Percentiles rank a stretch among this genome's conserved stretches.
These are phyloP conservation scores for Lates japonicus DNA, from an alignment of 2,797 vertebrate genomes.

Conservation along the genomic window DNA sequence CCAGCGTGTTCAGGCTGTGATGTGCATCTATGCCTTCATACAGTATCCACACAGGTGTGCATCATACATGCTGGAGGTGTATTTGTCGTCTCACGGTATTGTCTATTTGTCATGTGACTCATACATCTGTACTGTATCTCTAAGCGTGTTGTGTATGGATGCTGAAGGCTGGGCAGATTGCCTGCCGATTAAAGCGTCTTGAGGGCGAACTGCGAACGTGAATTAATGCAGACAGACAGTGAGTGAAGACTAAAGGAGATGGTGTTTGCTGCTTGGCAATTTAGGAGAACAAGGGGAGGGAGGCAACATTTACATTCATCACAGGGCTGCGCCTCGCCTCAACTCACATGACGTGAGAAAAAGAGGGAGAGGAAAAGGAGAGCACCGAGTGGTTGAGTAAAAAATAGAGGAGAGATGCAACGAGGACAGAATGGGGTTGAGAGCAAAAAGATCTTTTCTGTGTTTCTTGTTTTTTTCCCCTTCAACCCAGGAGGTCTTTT, in stretches of 20 bases:
- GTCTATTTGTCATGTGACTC: slow-evolving; percentile 64
- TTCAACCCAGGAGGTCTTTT: slow-evolving; percentile 46
- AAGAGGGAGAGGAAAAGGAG: slow-evolving; percentile 38
- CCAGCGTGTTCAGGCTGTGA: slow-evolving; percentile 16
- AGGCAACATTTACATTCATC: slow-evolving; percentile 82
- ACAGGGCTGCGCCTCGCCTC: slow-evolving; percentile 69
- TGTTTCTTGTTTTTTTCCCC: slow-evolving; percentile 46
- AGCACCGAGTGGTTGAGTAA: slow-evolving; percentile 45
- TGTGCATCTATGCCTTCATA: background rate
- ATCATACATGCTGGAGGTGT: slow-evolving; percentile 49
- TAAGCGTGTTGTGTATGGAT: slow-evolving; percentile 47
- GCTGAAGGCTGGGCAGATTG: slow-evolving; percentile 52
- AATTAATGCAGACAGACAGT: slow-evolving; percentile 66
- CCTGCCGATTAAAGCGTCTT: slow-evolving; percentile 25
- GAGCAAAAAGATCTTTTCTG: slow-evolving; percentile 68
- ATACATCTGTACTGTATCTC: slow-evolving; percentile 50
- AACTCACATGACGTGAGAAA: slow-evolving; percentile 66
- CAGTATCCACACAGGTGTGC: slow-evolving; percentile 24
- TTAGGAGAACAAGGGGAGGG: slow-evolving; percentile 76
- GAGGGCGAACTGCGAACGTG: slow-evolving; percentile 50
- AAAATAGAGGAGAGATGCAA: slow-evolving; percentile 56
- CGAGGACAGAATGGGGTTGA: slow-evolving; percentile 82
- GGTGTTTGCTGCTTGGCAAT: slow-evolving; percentile 80
- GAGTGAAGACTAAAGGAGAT: slow-evolving; percentile 56
- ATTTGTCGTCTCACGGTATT: slow-evolving; percentile 20